Conservation (phyloP, 1,140 invertebrate species). For the Cephus cinctus region DNA sequence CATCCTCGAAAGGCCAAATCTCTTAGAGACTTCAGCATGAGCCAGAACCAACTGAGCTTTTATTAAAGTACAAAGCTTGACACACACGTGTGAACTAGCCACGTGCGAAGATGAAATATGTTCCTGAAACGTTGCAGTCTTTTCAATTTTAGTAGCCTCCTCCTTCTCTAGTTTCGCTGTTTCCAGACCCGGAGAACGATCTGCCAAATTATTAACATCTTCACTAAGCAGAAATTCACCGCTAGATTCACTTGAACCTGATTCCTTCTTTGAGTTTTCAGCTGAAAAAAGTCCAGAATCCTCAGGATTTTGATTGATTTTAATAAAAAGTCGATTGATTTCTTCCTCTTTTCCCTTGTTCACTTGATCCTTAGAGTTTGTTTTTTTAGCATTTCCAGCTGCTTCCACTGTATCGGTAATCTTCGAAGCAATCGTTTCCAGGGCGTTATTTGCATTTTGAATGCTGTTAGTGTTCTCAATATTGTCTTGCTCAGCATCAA, state of each 20-base stretch:
- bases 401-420: slow-evolving; percentile 21
- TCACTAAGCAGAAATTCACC: slow-evolving; percentile 52
- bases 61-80: slow-evolving; percentile 71
- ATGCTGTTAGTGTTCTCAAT: slow-evolving; percentile 15
- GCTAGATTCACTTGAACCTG: slow-evolving; percentile 51
- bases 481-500: slow-evolving; percentile 21
- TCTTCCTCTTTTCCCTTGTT: slow-evolving; percentile 21
- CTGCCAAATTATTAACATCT: slow-evolving; percentile 41
- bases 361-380: slow-evolving; percentile 4
- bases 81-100: slow-evolving; percentile 62
- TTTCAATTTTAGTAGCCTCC: slow-evolving; percentile 5
- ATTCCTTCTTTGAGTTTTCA: slow-evolving; percentile 53
- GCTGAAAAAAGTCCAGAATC: slow-evolving; percentile 51
- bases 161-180: slow-evolving; percentile 16
- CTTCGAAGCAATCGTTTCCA: slow-evolving; percentile 24
- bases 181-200: slow-evolving; percentile 20
- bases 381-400: slow-evolving; percentile 8
- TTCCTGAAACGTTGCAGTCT: slow-evolving; percentile 9
- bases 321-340: slow-evolving; percentile 39
- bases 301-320: slow-evolving; percentile 45
- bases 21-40: slow-evolving; percentile 62
- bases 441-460: slow-evolving; percentile 12
- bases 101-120: slow-evolving; percentile 19
- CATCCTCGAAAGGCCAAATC: slow-evolving; percentile 55
- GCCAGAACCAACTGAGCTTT: slow-evolving; percentile 73